Percentiles rank a stretch among this genome's conserved stretches.
phyloP scores from a whole-genome alignment of 2,797 vertebrate species.

The Mormyrops attenuatus region DNA sequence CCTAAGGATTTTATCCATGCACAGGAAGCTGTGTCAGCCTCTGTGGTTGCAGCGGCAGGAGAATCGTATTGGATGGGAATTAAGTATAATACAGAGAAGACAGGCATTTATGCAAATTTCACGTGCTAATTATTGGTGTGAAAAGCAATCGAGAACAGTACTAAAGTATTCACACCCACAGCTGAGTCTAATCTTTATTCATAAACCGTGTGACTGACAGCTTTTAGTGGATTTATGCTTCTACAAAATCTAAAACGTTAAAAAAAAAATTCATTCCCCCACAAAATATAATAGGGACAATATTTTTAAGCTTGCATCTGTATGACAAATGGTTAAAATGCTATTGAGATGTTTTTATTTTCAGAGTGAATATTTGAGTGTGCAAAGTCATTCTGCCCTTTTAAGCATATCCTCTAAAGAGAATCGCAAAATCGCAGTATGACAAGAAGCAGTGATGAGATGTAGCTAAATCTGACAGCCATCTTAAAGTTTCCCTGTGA shows the following conservation, averaged over 20 bases:
- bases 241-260: background rate
- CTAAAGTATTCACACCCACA: background rate
- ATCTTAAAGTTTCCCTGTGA: background rate
- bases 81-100: background rate
- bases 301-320: background rate
- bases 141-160: background rate
- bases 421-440: background rate
- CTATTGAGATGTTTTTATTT: background rate
- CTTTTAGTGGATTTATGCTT: background rate
- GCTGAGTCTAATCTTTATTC: conserved; percentile 5
- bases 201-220: background rate
- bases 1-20: background rate
- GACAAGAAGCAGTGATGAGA: background rate
- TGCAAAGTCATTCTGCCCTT: background rate
- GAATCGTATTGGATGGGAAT: background rate
- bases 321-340: conserved; percentile 13
- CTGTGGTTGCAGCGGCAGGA: background rate
- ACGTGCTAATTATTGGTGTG: background rate
- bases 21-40: background rate
- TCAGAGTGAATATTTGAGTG: background rate
- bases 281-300: background rate
- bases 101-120: background rate
- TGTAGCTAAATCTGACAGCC: background rate
- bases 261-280: background rate
- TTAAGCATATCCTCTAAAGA: conserved; percentile 7